Base-by-base conservation (phyloP, 2,888 invertebrate genomes). In the Pherbina coryleti region DNA sequence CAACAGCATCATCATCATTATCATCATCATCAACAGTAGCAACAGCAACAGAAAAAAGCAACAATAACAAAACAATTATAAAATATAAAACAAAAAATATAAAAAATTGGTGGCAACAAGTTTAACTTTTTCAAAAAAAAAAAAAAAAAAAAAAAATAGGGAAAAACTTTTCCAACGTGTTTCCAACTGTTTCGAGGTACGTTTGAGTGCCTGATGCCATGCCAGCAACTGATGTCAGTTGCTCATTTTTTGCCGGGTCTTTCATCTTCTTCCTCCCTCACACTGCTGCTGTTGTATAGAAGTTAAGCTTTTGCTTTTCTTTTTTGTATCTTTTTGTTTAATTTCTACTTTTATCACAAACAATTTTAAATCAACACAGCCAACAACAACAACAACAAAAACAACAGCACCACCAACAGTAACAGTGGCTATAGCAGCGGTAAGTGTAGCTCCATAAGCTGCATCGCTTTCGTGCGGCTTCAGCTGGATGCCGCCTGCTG, bases 111-210 rank as follows among this genome's bases (percentile, higher is more conserved):
- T 44, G 22, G 7, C 25, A 67, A 67, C 37, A 67, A 44, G 22
- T 22, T 37, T 11, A 44, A 66, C 37, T 37, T 67, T 67, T 67
- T 14, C 11, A 37, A 44, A 67, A 37, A 22, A 67, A 37, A 37
- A 37, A 37, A 37, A 4, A 37, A 37, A 37, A 37, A 44, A 1
- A 44, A 44, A 44, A 44, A 44, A 44, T 11, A 11, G 1, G 1
- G 14, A 8, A 37, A 49, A 67, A 85, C 82, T 83, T 81, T 82
- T 84, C 80, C 81, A 84, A 83, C 81, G 78, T 84, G 79, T 67
- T 66, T 44, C 22, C 55, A 53, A 44, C 67, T 55, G 55, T 72
- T 44, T 28, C 57, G 3, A 51, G 67, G 70, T 62, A 62, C 69
- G 74, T 77, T 64, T 51, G 74, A 62, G n/a, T n/a, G n/a, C n/a